Conservation (phyloP, 1,140 invertebrate genomes). For the Pissodes strobi region DNA sequence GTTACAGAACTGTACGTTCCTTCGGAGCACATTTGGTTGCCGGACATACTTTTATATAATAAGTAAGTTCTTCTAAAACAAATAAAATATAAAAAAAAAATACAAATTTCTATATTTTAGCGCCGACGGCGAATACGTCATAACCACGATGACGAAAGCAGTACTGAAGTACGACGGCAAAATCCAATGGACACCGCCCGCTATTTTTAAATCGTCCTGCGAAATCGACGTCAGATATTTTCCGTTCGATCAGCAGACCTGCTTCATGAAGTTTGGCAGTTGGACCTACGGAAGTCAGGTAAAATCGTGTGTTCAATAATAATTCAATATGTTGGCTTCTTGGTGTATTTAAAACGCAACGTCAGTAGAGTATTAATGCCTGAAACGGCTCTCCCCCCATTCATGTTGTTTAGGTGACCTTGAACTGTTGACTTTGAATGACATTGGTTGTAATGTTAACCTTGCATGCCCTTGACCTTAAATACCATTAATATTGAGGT, state of each 20-base stretch:
- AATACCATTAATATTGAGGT: too few species aligned
- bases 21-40: constrained; percentile 92
- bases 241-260: constrained; percentile 96
- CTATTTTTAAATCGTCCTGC: constrained; percentile 98
- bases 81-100: neutral
- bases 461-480: too few species aligned
- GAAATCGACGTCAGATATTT: constrained; percentile 96
- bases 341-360: too few species aligned
- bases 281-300: constrained; percentile 98
- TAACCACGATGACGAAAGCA: constrained; percentile 97
- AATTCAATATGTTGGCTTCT: too few species aligned
- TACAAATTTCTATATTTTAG: constrained; percentile 57
- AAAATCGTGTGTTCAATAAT: constrained; percentile 34
- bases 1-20: constrained; percentile 91
- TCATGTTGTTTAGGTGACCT: too few species aligned
- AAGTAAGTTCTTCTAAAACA: constrained; percentile 71
- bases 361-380: too few species aligned
- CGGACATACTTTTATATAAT: constrained; percentile 96
- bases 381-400: too few species aligned
- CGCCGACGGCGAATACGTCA: constrained; percentile 97
- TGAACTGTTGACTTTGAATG: too few species aligned
- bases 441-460: too few species aligned
- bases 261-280: constrained; percentile 95
- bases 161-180: constrained; percentile 87
- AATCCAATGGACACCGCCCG: constrained; percentile 89